Conservation (phyloP, 2,888 invertebrate genomes). For the Erynnis tages region DNA sequence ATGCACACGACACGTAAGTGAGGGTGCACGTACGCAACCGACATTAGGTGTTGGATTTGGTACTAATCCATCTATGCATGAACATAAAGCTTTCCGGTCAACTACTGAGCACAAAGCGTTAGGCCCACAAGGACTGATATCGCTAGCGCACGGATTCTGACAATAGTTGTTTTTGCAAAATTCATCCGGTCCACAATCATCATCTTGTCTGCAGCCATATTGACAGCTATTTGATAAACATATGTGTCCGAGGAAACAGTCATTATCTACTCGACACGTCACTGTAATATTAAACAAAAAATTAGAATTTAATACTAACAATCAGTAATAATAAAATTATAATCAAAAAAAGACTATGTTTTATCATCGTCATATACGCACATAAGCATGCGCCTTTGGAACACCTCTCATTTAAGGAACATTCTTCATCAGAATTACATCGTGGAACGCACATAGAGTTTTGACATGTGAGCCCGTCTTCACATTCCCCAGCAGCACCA, state of each 20-base stretch:
- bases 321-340: neutral
- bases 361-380: constrained; percentile 79
- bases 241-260: constrained; percentile 95
- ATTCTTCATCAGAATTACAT: constrained; percentile 89
- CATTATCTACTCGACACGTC: constrained; percentile 94
- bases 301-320: neutral
- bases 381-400: constrained; percentile 89
- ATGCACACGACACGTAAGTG: constrained; percentile 87
- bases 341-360: neutral
- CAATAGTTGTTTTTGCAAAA: constrained; percentile 91
- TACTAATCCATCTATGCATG: constrained; percentile 89
- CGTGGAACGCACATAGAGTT: constrained; percentile 91
- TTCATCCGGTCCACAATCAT: constrained; percentile 92
- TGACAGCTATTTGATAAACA: constrained; percentile 93
- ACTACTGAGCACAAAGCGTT: constrained; percentile 90
- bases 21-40: constrained; percentile 91
- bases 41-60: constrained; percentile 94
- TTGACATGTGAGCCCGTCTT: constrained; percentile 86
- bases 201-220: constrained; percentile 92
- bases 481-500: constrained; percentile 85
- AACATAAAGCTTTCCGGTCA: constrained; percentile 90
- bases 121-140: constrained; percentile 90
- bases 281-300: constrained; percentile 76
- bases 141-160: constrained; percentile 85
- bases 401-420: constrained; percentile 95